Evolutionary conservation across 2,888 invertebrate genomes (phyloP), one percentile per base, ranked within the genome.

Genomic region (Luperina nickerlii): DNA sequence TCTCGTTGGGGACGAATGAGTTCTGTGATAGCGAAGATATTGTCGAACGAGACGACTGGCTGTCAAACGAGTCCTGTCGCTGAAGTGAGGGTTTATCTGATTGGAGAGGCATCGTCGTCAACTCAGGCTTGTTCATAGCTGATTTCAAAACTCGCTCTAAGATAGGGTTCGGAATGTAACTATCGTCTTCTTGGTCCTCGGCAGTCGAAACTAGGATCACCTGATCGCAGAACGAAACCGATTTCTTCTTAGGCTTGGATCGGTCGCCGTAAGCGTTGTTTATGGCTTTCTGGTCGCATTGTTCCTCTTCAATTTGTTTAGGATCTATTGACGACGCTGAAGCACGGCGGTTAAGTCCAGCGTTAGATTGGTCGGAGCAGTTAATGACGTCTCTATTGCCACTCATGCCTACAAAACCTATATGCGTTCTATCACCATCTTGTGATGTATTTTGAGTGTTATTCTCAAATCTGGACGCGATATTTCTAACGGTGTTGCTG

Each of bases 161-260:
- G 80, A 99, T 98, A 0, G 99, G 99, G 95, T 99, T 99, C 0
- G 99, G 99, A 91, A 99, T 98, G 91, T 98, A 99, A 89, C 98
- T 98, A 84, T 99, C 99, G 83, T 98, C 98, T 94, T 99, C 99
- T 91, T 99, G 98, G 90, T 99, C 99, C 91, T 99, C 99, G 0
- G 99, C 99, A 1, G 99, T 99, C 8, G 99, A 99, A 20, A 99
- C 99, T 78, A 99, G 96, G 83, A 99, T 99, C 0, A 99, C 99
- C 95, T 99, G 99, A 93, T 99, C 99, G 92, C 99, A 99, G 95
- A 99, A 99, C 0, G 99, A 99, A 8, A 99, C 99, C 79, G 98
- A 99, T 94, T 99, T 99, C 97, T 99, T 99, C 92, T 98, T 98
- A 0, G 98, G 97, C 80, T 98, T 97, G 74, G 97, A 97, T 0